Evolutionary conservation across 2,113 vertebrate genomes (phyloP).

Genomic region (Rynchops niger): DNA sequence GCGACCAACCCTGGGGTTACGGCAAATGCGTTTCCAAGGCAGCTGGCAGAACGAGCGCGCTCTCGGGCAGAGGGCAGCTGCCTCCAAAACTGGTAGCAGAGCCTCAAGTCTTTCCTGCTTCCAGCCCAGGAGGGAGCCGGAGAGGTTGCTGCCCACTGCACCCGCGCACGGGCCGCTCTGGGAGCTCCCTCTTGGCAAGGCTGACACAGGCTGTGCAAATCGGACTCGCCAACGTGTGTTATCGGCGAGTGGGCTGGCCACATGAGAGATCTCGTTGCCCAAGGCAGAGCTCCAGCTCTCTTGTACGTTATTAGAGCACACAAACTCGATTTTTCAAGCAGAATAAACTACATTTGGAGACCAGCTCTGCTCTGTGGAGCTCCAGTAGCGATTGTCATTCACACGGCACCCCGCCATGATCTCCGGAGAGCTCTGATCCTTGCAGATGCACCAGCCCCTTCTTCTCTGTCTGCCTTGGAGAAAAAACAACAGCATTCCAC

Average conservation of each 20-base stretch:
- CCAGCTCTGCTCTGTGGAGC: background rate
- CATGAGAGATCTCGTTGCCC: fast-evolving
- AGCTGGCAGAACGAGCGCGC: background rate
- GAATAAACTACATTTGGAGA: background rate
- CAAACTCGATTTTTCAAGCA: background rate
- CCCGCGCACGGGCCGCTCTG: fast-evolving
- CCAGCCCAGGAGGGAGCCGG: background rate
- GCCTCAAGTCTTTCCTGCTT: fast-evolving
- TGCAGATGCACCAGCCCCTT: background rate
- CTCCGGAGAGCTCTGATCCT: background rate
- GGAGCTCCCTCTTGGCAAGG: background rate
- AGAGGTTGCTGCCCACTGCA: background rate
- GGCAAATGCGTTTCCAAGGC: background rate
- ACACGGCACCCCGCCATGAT: background rate
- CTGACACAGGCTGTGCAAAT: background rate
- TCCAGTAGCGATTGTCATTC: background rate
- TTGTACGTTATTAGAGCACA: fast-evolving
- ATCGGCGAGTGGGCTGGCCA: background rate
- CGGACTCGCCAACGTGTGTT: background rate
- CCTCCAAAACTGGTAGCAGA: background rate
- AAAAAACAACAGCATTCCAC: fast-evolving
- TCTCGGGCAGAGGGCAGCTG: background rate
- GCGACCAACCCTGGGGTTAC: fast-evolving
- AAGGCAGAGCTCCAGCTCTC: background rate
- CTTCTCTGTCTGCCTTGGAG: background rate